Base-by-base conservation (phyloP, 2,797 vertebrate species). In the Gallinago nigripennis region DNA sequence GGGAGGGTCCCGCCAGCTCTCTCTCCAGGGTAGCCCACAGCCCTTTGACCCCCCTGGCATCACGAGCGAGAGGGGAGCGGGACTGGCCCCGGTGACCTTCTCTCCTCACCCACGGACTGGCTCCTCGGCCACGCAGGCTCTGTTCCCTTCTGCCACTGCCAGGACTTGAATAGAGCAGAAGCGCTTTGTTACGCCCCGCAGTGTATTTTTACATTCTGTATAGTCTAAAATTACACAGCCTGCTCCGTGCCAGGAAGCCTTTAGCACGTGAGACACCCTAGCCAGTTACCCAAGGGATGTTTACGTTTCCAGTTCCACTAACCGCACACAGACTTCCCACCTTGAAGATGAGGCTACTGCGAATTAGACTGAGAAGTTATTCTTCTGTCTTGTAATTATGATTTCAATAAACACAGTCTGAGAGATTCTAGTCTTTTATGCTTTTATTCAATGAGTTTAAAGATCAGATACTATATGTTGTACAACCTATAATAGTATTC, bases 81-180 rank as follows among this genome's bases (percentile, higher is more conserved):
- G 28, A 80, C 69, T 75, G 57, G 75, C 39, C 91, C 33, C 27
- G 27, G 80, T 81, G 88, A 78, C 53, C 41, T 90, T 94, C 87
- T 87, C 73, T 92, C 79, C 91, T 86, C 82, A 53, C 15, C 18
- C 48, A 16, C 33, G 50, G 88, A 90, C 35, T 58, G 33, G 80
- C 61, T 71, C 56, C 31, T 88, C 85, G 91, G 92, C 94, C 91
- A 12, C 23, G 76, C 68, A 85, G 33, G 2, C 82, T 82, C 86
- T 86, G 81, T 84, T 95, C 94, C 80, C 86, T 92, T 76, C 75
- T 46, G 57, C 60, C 64, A 43, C 53, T 75, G 75, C 58, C 92
- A 88, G 87, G 83, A 82, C 89, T 97, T 96, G 92, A 90, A 90
- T 64, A 92, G 72, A 92, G 28, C 76, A 81, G 72, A 80, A 84